Evolutionary conservation across 2,888 invertebrate species (phyloP), one percentile per base, ranked within the genome.

Genomic region (Falcaria lacertinaria): DNA sequence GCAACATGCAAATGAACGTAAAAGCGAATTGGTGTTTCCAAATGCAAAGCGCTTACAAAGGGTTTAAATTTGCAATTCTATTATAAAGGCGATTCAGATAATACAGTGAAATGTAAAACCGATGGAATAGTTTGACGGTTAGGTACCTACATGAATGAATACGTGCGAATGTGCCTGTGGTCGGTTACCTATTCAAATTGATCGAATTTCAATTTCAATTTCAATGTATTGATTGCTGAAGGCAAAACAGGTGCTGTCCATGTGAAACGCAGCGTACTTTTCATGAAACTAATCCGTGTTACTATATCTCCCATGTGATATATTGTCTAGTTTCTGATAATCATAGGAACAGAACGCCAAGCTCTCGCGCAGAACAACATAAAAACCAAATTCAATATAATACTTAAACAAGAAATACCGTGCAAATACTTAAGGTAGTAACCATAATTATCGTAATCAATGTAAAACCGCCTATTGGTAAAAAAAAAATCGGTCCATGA

Each of bases 51-150:
- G 84, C 80, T 86, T 87, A 86, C 86, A 81, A 84, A 85, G 82
- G 84, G 86, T 81, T 87, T 78, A 86, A 86, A 89, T 89, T 88
- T 87, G 86, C 85, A 87, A 89, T 86, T 88, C 88, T 80, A 84
- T 84, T 76, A 83, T 85, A 82, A 74, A 70, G 79, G 74, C 78
- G 72, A 77, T 74, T 78, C 76, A 77, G 74, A 84, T 85, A 80
- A 84, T 84, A 80, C 75, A 77, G 65, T 65, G 69, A 69, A 80
- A 82, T 80, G 79, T 77, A 73, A 80, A 82, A 76, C 74, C 75
- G 67, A 71, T 70, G 66, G 74, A 67, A 75, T 76, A 74, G 77
- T 70, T 66, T 69, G 66, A 65, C 60, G 62, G 57, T 56, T 55
- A 36, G 39, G 39, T 33, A 42, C n/a, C n/a, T n/a, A n/a, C 32